phyloP scores from a whole-genome alignment of 2,888 invertebrate species.

The Trisateles emortualis region DNA sequence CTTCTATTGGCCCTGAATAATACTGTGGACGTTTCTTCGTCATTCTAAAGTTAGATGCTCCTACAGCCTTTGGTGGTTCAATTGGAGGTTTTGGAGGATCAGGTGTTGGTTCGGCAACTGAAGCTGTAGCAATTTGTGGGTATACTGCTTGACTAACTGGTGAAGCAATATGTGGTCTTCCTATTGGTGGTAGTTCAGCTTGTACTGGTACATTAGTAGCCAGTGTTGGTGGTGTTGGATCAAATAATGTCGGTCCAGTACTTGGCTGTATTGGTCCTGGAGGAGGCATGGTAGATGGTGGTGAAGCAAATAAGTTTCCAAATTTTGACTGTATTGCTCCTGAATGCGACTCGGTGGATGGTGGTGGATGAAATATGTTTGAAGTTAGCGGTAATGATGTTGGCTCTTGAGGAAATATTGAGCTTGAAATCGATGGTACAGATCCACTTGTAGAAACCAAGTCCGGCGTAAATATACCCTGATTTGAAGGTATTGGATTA shows the following conservation, averaged over 20 bases:
- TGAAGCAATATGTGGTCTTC: not conserved
- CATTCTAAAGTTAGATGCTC: conserved; percentile 72
- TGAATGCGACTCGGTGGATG: too few relatives aligned
- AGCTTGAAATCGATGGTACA: not conserved
- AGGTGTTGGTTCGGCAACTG: not conserved
- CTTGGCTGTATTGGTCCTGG: conserved; percentile 10
- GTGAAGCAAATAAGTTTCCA: not conserved
- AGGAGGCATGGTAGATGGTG: not conserved
- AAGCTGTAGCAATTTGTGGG: not conserved
- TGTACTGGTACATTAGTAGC: not conserved
- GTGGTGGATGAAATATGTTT: not conserved
- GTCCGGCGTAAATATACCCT: conserved; percentile 12
- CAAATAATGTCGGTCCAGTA: conserved; percentile 3
- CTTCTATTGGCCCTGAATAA: conserved; percentile 82
- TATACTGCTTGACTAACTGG: not conserved
- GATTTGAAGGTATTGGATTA: too few relatives aligned
- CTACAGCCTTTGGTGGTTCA: conserved; percentile 73
- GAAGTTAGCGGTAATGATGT: not conserved
- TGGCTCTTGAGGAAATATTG: not conserved
- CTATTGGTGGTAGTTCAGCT: not conserved
- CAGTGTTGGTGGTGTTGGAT: conserved; percentile 4
- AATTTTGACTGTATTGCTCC: too few relatives aligned
- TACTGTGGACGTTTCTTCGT: conserved; percentile 79
- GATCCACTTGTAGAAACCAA: not conserved
- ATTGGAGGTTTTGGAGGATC: conserved; percentile 58